Evolutionary conservation across 2,797 vertebrate genomes (phyloP).

Genomic region (Zenarchopterus dispar): DNA sequence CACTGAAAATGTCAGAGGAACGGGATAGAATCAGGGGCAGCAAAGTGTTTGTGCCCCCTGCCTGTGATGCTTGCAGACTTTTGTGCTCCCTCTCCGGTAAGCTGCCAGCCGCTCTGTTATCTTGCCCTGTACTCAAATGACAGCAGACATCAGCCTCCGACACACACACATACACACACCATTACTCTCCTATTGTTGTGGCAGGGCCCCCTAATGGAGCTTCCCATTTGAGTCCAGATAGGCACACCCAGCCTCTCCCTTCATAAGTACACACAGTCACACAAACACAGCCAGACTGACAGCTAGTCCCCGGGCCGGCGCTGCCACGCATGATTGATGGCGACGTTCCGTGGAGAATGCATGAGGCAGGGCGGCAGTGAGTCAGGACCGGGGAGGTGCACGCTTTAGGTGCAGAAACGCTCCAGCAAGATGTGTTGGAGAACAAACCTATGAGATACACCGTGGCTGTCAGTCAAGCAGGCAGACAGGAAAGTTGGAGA

Average conservation of each 20-base stretch:
- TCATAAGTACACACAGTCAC: conserved; percentile 49
- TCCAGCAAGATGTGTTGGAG: conserved; percentile 65
- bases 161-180: conserved; percentile 55
- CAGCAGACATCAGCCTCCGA: conserved; percentile 71
- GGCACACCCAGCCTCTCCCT: conserved; percentile 44
- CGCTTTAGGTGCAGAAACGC: conserved; percentile 72
- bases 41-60: conserved; percentile 37
- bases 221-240: conserved; percentile 69
- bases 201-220: conserved; percentile 67
- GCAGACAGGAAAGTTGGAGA: conserved; percentile 37
- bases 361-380: conserved; percentile 65
- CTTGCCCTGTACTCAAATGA: conserved; percentile 69
- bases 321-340: conserved; percentile 80
- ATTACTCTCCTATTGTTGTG: conserved; percentile 71
- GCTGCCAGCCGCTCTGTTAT: conserved; percentile 64
- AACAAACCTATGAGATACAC: conserved; percentile 64
- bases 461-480: conserved; percentile 69
- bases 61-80: conserved; percentile 55
- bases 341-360: conserved; percentile 74
- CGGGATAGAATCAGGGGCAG: conserved; percentile 20
- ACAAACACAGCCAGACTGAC: conserved; percentile 69
- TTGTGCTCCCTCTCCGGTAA: conserved; percentile 58
- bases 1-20: conserved; percentile 43
- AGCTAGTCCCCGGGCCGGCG: conserved; percentile 71
- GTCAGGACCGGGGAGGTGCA: conserved; percentile 65